Evolutionary conservation across 2,888 invertebrate species (phyloP), one percentile per base, ranked within the genome.

Genomic region (Drosophila algonquin): DNA sequence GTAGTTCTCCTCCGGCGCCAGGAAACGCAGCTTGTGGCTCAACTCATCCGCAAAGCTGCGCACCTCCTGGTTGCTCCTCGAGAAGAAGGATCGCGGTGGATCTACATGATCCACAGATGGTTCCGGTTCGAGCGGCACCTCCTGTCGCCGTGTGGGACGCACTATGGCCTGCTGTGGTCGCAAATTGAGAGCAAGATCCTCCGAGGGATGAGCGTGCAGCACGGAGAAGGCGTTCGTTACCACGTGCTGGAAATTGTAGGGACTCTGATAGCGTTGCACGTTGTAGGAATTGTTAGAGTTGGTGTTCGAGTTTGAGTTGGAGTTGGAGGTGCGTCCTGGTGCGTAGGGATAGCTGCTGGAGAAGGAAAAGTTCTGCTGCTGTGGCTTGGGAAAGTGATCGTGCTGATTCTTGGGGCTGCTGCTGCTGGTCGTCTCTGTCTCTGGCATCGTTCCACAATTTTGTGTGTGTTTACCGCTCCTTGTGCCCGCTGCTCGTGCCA

Each of bases 1-100:
- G 76, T 75, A 76, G 63, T 84, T 81, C 85, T 86, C 85, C 58
- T 86, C 85, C 69, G 94, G 94, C 90, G 95, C 95, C 57, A 96
- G 93, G 65, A 94, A 94, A 44, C 94, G 93, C 67, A 96, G 92
- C 90, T 96, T 96, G 48, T 94, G 94, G 90, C 96, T 96, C 69
- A 96, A 93, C 61, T 95, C 95, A 81, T 95, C 94, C 71, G 95
- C 95, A 91, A 96, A 96, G 80, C 94, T 94, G 44, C 79, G 85
- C 32, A 77, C 79, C 74, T 89, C 88, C 73, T 86, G 88, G 30
- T 73, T 81, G 85, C 89, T 87, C 50, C 80, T 70, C 56, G 78
- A 89, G 65, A 89, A 85, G 61, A 81, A 81, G 10, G 89, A 75
- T 44, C 67, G 75, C 1, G 67, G 35, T 0, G 67, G 62, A 30